Base-by-base conservation (phyloP, 2,113 vertebrate species). In the Probosciger aterrimus region DNA sequence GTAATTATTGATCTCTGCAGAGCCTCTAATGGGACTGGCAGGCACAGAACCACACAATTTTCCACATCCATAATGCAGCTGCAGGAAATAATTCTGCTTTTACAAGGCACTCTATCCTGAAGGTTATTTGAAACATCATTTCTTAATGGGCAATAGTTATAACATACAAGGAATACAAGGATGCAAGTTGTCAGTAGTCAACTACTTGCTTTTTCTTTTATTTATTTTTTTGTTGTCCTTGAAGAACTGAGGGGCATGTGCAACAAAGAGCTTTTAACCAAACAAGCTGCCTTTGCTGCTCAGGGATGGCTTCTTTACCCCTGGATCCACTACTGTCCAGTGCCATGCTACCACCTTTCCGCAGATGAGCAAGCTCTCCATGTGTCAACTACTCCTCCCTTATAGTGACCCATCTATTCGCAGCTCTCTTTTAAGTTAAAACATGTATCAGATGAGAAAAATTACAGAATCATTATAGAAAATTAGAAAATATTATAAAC, bases 61-160 rank as follows among this genome's bases (percentile, higher is more conserved):
- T 84, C 70, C 64, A 55, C 47, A 82, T 85, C 16, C 84, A 65
- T 75, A 89, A 62, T 30, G 52, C 74, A 91, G 70, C 62, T 67
- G 65, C 57, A 73, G 81, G 74, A 86, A 93, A 89, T 68, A 88
- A 83, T 67, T 65, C 81, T 95, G 70, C 62, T 87, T 79, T 89
- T 79, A 87, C 47, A 90, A 69, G 62, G 41, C 35, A 85, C 24
- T 65, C 19, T 24, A 82, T 63, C n/a, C 70, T 79, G 65, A 83
- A 92, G 52, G 25, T 88, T 90, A 67, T 62, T 23, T 74, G 76
- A 86, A 94, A 88, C 18, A 65, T 31, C 11, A 69, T 67, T 92
- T 88, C 68, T 88, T 74, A 43, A 70, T 22, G 39, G 46, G 37
- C 88, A 79, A 90, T 57, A 52, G 25, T 23, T 88, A 17, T 57